phyloP scores from a whole-genome alignment of 2,888 invertebrate species.

The Phrixothrix hirtus region DNA sequence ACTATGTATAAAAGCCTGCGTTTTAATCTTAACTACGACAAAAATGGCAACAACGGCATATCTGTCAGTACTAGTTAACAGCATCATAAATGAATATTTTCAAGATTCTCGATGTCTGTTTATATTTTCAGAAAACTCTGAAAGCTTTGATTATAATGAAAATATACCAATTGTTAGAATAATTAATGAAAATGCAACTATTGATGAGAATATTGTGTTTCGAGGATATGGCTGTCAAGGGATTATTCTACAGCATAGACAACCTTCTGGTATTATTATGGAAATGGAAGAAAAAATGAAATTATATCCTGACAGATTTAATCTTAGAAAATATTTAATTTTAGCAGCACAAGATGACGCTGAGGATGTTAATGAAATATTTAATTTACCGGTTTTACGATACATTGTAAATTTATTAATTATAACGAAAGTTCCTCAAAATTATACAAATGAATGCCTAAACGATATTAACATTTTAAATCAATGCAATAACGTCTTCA shows the following conservation, averaged over 20 bases:
- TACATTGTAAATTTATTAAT: conserved; percentile 19
- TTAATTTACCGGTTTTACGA: conserved; percentile 31
- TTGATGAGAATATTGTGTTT: conserved; percentile 34
- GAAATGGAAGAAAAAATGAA: conserved; percentile 55
- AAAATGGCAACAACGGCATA: background rate
- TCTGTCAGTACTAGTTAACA: conserved; percentile 33
- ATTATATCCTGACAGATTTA: conserved; percentile 54
- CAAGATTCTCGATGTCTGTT: conserved; percentile 36
- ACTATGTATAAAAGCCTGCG: too few species aligned
- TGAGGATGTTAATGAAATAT: conserved; percentile 49
- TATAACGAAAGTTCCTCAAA: conserved; percentile 1
- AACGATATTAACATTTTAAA: conserved; percentile 19
- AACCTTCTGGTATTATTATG: conserved; percentile 53
- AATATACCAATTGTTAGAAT: conserved; percentile 27
- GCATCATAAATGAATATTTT: conserved; percentile 38
- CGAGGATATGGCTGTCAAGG: conserved; percentile 58
- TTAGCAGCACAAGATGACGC: conserved; percentile 46
- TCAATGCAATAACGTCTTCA: conserved; percentile 43
- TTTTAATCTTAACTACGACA: too few species aligned
- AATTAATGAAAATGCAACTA: conserved; percentile 5
- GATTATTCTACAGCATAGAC: conserved; percentile 53
- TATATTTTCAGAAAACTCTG: conserved; percentile 34
- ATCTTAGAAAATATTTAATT: conserved; percentile 57
- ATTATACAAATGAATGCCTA: conserved; percentile 2
- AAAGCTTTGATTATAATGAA: conserved; percentile 9